These are phyloP conservation scores for Conistra vaccinii DNA, from an alignment of 2,888 invertebrate genomes.

Conservation along the genomic window DNA sequence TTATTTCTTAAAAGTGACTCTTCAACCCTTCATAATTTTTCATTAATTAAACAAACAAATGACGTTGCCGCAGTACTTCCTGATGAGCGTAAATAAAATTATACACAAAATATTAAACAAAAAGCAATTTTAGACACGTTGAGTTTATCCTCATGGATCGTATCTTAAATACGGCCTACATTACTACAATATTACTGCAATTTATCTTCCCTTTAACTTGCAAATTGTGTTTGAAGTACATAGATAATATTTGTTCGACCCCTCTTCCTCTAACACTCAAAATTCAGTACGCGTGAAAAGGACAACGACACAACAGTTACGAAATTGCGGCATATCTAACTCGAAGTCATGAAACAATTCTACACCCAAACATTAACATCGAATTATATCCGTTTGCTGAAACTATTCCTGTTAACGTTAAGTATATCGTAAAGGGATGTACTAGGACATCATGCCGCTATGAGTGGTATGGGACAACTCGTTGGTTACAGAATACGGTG, in stretches of 20 bases:
- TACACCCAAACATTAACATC: constrained; percentile 66
- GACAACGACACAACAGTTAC: constrained; percentile 46
- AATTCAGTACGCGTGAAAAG: constrained; percentile 24
- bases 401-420: constrained; percentile 69
- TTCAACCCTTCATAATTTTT: constrained; percentile 7
- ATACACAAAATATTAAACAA: constrained; percentile 36
- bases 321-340: constrained; percentile 62
- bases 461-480: constrained; percentile 67
- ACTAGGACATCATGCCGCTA: constrained; percentile 61
- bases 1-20: not conserved
- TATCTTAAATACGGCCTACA: constrained; percentile 43
- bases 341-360: constrained; percentile 66
- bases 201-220: constrained; percentile 60
- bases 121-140: constrained; percentile 34
- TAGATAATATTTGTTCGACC: constrained; percentile 55
- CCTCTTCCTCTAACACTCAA: constrained; percentile 40
- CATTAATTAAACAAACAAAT: constrained; percentile 30
- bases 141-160: constrained; percentile 32
- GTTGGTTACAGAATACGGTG: constrained; percentile 63
- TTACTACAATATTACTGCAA: constrained; percentile 60
- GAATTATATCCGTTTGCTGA: constrained; percentile 62
- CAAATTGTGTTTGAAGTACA: constrained; percentile 61
- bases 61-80: not conserved
- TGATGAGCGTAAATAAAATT: constrained; percentile 41
- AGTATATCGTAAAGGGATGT: constrained; percentile 68